Evolutionary conservation across 2,113 vertebrate species (phyloP).

Genomic region (Okapia johnstoni): DNA sequence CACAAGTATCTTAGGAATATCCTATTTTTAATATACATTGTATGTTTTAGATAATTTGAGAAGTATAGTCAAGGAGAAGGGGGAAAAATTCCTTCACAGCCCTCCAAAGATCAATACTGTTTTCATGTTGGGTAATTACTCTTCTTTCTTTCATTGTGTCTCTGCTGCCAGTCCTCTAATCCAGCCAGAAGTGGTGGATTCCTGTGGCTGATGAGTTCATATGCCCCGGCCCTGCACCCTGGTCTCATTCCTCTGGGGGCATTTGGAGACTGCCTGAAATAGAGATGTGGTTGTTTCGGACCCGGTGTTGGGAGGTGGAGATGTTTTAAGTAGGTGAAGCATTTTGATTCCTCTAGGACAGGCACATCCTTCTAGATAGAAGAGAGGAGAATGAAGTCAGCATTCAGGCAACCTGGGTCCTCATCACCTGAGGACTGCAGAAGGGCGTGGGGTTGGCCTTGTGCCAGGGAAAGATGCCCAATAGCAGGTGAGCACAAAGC

Average conservation of each 20-base stretch:
- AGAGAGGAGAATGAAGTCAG: background rate
- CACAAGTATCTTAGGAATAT: background rate
- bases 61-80: background rate
- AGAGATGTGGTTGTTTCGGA: background rate
- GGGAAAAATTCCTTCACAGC: background rate
- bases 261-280: background rate
- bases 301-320: background rate
- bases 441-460: background rate
- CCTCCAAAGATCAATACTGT: too few species aligned
- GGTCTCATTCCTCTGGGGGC: background rate
- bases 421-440: background rate
- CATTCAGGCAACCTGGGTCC: background rate
- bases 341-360: background rate
- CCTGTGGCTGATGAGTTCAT: background rate
- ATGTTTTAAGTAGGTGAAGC: background rate
- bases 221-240: accelerated
- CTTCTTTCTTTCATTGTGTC: background rate
- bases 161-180: background rate
- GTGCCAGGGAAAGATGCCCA: background rate
- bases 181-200: too few species aligned
- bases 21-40: background rate
- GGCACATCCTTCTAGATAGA: background rate
- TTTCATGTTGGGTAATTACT: background rate
- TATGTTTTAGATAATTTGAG: background rate
- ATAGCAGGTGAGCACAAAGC: background rate